A percentile compares a stretch with the other conserved stretches of the same genome.
Conservation (phyloP, 2,797 vertebrate species). For the Dendrocincla fuliginosa region DNA sequence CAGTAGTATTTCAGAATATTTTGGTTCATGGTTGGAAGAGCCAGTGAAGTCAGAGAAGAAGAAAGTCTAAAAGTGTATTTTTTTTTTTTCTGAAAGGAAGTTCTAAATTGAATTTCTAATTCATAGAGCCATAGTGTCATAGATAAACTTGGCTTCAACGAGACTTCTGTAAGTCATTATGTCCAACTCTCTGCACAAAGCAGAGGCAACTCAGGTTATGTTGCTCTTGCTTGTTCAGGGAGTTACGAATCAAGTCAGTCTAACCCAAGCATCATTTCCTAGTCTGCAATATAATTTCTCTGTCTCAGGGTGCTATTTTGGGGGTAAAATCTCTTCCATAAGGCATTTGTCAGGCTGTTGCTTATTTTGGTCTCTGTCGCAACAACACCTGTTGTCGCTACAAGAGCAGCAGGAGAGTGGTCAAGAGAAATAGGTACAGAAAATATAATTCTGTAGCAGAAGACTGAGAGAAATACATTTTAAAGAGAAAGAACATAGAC, state of each 20-base stretch:
- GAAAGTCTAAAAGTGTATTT: background rate
- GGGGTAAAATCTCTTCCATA: background rate
- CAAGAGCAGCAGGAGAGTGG: background rate
- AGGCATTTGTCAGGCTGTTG: background rate
- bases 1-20: background rate
- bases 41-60: background rate
- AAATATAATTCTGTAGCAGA: background rate
- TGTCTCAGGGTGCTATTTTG: background rate
- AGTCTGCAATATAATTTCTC: background rate
- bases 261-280: background rate
- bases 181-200: background rate
- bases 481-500: background rate
- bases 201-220: background rate
- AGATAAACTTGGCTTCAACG: background rate
- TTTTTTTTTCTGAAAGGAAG: background rate
- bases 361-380: background rate
- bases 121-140: background rate
- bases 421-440: background rate
- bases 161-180: background rate
- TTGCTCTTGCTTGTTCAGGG: background rate
- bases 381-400: background rate
- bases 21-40: background rate
- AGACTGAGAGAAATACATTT: background rate
- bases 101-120: background rate
- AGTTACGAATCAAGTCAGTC: background rate